Conservation (phyloP, 2,888 invertebrate species). For the Zootermopsis nevadensis region DNA sequence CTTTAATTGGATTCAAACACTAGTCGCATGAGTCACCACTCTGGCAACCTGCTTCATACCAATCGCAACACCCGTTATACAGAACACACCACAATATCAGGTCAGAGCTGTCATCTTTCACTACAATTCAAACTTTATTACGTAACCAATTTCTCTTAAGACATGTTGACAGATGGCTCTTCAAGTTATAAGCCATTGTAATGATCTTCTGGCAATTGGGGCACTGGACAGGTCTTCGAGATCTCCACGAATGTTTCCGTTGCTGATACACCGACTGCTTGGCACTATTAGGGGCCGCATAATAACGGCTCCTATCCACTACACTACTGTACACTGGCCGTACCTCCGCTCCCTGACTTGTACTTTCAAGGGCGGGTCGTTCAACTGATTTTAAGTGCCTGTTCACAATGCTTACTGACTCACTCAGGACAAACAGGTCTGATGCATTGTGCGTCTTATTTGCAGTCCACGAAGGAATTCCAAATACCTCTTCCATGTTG, state of each 20-base stretch:
- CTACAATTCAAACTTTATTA: not conserved
- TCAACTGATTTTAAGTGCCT: not conserved
- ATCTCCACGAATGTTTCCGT: conserved; percentile 21
- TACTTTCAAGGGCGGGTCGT: not conserved
- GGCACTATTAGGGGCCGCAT: not conserved
- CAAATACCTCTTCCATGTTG: conserved; percentile 4
- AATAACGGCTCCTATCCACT: not conserved
- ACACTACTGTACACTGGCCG: no score
- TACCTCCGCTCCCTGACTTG: not conserved
- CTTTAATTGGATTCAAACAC: no score
- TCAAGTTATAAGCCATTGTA: conserved; percentile 34
- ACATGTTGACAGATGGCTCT: conserved; percentile 33
- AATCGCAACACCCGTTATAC: no score
- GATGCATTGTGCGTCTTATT: not conserved
- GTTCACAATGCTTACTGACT: conserved; percentile 4
- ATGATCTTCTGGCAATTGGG: conserved; percentile 36
- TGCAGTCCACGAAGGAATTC: not conserved
- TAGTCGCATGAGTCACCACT: no score
- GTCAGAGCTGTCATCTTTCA: no score
- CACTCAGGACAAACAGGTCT: not conserved
- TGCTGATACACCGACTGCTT: conserved; percentile 25
- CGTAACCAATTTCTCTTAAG: conserved; percentile 15
- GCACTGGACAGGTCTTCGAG: conserved; percentile 28
- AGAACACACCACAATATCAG: no score
- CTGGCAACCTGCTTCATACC: no score